phyloP scores from a whole-genome alignment of 2,888 invertebrate species.

The Thalpophila matura region DNA sequence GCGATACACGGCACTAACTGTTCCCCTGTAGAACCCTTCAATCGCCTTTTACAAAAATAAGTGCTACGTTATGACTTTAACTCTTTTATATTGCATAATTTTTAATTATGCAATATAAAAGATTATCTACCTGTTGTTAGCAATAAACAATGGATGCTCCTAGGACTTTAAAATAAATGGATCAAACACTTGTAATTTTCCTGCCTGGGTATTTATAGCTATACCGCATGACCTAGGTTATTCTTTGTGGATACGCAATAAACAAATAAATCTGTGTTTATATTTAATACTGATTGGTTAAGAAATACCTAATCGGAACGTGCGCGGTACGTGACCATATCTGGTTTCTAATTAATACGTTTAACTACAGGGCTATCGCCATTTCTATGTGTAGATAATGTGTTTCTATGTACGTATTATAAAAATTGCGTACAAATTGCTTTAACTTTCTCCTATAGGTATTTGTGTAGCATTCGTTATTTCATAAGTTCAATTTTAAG shows the following conservation, averaged over 20 bases:
- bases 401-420: background rate
- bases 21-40: too few relatives aligned
- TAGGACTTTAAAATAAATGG: slow-evolving; percentile 16
- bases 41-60: too few relatives aligned
- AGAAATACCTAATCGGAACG: slow-evolving; percentile 3
- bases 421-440: slow-evolving; percentile 20
- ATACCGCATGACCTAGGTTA: slow-evolving; percentile 31
- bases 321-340: background rate
- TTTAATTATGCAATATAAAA: too few relatives aligned
- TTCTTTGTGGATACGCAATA: slow-evolving; percentile 18
- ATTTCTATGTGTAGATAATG: slow-evolving; percentile 6
- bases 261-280: slow-evolving; percentile 15
- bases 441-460: slow-evolving; percentile 26
- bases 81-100: too few relatives aligned
- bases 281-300: slow-evolving; percentile 17
- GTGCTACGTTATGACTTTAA: too few relatives aligned
- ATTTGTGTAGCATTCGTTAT: slow-evolving; percentile 15
- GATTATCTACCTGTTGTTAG: background rate
- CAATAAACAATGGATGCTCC: background rate
- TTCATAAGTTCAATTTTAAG: background rate
- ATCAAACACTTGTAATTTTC: slow-evolving; percentile 15
- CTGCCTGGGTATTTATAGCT: slow-evolving; percentile 19
- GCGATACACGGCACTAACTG: too few relatives aligned
- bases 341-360: background rate
- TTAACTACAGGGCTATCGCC: background rate